These are phyloP conservation scores for Periparus ater DNA, from an alignment of 2,797 vertebrate species.

Conservation along the genomic window DNA sequence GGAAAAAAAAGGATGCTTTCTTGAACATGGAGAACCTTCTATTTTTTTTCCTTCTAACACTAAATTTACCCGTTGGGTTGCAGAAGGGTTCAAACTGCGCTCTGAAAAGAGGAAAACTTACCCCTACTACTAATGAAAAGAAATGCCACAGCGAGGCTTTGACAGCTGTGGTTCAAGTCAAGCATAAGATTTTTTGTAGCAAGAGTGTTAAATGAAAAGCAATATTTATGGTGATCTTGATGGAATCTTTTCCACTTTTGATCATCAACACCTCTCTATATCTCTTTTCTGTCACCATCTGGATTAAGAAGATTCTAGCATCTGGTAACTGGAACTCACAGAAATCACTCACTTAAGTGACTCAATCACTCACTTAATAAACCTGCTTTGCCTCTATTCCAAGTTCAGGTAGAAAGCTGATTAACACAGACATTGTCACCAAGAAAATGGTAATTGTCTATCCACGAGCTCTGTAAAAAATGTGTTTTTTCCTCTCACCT, in stretches of 20 bases:
- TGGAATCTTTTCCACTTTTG: background rate
- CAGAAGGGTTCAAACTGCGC: background rate
- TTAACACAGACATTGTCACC: background rate
- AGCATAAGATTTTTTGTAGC: background rate
- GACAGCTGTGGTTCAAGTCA: background rate
- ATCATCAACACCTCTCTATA: background rate
- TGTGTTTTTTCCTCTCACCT: background rate
- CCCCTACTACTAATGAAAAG: background rate
- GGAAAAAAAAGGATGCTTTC: background rate
- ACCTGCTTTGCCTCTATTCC: background rate
- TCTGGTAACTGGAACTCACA: background rate
- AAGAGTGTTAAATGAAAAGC: background rate
- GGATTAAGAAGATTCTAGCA: background rate
- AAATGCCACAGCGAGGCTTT: rapidly evolving
- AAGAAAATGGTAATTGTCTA: background rate
- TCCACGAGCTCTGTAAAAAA: background rate
- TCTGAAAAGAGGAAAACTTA: background rate
- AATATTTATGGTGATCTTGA: background rate
- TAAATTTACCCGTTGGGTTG: background rate
- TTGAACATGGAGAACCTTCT: background rate
- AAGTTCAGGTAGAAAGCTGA: background rate
- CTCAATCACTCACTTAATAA: no score
- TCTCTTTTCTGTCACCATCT: background rate
- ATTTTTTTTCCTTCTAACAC: background rate
- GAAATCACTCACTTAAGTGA: background rate